These are phyloP conservation scores for Fabriciana adippe DNA, from an alignment of 2,888 invertebrate genomes.

Conservation along the genomic window DNA sequence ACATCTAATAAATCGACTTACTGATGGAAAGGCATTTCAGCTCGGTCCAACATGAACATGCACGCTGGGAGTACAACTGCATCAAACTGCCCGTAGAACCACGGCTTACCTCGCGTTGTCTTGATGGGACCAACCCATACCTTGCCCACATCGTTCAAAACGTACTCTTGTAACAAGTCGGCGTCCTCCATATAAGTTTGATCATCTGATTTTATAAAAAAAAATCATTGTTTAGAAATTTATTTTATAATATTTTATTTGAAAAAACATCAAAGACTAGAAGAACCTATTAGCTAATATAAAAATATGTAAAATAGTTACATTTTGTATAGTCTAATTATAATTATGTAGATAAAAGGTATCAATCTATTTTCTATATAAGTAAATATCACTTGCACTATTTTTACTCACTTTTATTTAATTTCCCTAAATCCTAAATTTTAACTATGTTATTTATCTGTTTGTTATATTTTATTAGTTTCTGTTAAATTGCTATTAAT, in stretches of 20 bases:
- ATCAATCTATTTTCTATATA: too few relatives aligned
- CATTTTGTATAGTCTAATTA: background rate
- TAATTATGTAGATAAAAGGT: background rate
- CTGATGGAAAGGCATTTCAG: conserved; percentile 82
- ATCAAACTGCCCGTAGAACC: conserved; percentile 93
- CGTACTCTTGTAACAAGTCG: conserved; percentile 87
- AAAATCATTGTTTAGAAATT: background rate
- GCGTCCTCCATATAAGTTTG: conserved; percentile 88
- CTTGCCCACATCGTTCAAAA: conserved; percentile 91
- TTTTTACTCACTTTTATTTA: too few relatives aligned
- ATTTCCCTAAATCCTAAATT: too few relatives aligned
- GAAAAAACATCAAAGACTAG: background rate
- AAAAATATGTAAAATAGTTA: background rate
- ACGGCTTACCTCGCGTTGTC: conserved; percentile 88
- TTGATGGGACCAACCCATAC: conserved; percentile 91
- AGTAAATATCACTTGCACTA: too few relatives aligned
- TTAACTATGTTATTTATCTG: too few relatives aligned
- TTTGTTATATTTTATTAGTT: too few relatives aligned
- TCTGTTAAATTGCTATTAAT: too few relatives aligned
- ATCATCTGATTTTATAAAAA: conserved; percentile 82
- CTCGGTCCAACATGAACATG: conserved; percentile 86
- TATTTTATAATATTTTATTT: too few relatives aligned
- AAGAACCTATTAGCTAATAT: background rate
- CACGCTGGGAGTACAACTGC: conserved; percentile 86
- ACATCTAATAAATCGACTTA: conserved; percentile 51